Percentiles rank a stretch among this genome's conserved stretches.
phyloP scores from a whole-genome alignment of 1,140 invertebrate species.

The Platyura marginata region DNA sequence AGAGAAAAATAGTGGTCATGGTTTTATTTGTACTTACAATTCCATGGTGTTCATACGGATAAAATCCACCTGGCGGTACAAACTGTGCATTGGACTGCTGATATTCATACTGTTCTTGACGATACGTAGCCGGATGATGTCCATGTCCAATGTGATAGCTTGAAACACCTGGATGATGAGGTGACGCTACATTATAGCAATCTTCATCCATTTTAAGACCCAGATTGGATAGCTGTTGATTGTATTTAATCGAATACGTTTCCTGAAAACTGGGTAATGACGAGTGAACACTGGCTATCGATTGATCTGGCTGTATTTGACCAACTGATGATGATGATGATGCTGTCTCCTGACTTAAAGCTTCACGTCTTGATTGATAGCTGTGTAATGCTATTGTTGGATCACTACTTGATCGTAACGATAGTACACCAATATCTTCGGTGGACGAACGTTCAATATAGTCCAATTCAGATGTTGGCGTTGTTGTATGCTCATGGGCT shows the following conservation, averaged over 20 bases:
- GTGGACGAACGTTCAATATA: conserved; percentile 9
- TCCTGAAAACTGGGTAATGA: conserved; percentile 71
- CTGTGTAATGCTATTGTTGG: conserved; percentile 19
- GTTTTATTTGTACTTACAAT: conserved; percentile 1
- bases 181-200: conserved; percentile 37
- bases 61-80: not conserved
- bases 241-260: conserved; percentile 56
- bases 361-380: conserved; percentile 4
- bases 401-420: conserved; percentile 20
- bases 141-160: not conserved
- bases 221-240: conserved; percentile 18
- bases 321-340: conserved; percentile 10
- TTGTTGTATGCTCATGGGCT: conserved; percentile 22
- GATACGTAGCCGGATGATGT: conserved; percentile 6
- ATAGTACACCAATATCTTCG: conserved; percentile 13
- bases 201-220: conserved; percentile 62
- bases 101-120: conserved; percentile 3
- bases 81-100: conserved; percentile 8
- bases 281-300: conserved; percentile 27
- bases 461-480: conserved; percentile 12
- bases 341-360: not conserved
- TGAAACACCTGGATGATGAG: conserved; percentile 29
- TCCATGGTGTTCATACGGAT: conserved; percentile 1
- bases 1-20: not conserved
- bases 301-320: conserved; percentile 17